Evolutionary conservation across 2,888 invertebrate species (phyloP), one percentile per base, ranked within the genome.

Genomic region (Rhagonycha lutea): DNA sequence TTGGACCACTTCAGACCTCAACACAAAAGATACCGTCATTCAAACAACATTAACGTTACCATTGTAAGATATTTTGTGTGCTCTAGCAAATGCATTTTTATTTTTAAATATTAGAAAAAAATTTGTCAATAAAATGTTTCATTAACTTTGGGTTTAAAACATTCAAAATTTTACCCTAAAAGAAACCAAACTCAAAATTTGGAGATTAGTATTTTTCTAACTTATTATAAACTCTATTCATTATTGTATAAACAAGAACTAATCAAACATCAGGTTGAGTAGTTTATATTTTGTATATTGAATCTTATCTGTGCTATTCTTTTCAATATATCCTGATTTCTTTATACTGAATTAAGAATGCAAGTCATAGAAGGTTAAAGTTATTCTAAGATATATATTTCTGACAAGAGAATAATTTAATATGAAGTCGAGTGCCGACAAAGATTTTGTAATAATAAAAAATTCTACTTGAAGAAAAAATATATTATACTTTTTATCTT

Each of bases 1-100:
- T 84, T 84, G 81, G 83, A 83, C 82, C 84, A 83, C 82, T 83
- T 82, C 82, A 83, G 74, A 77, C 69, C 71, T 75, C 73, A 28
- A 75, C 69, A 78, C 78, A 78, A 78, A 78, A 74, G 76, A 70
- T 76, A 73, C 76, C 78, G 78, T 78, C 78, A 76, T 70, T 76
- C 78, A 78, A 78, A 72, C 76, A 78, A 74, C 76, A 74, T 74
- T 76, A 78, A 74, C 72, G 74, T 78, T 73, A 72, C 76, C 61
- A 78, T 78, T 78, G 76, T 78, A 73, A 70, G 61, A 73, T 70
- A 73, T 73, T 67, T 29, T 69, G 67, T 67, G 72, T 76, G 69
- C 68, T 70, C 60, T 67, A 47, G 69, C 76, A 65, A 60, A 65
- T 76, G 70, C 47, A 76, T 24, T 65, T 65, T 65, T 63, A 63